Evolutionary conservation across 2,113 vertebrate species (phyloP).

Genomic region (Microtus oregoni): DNA sequence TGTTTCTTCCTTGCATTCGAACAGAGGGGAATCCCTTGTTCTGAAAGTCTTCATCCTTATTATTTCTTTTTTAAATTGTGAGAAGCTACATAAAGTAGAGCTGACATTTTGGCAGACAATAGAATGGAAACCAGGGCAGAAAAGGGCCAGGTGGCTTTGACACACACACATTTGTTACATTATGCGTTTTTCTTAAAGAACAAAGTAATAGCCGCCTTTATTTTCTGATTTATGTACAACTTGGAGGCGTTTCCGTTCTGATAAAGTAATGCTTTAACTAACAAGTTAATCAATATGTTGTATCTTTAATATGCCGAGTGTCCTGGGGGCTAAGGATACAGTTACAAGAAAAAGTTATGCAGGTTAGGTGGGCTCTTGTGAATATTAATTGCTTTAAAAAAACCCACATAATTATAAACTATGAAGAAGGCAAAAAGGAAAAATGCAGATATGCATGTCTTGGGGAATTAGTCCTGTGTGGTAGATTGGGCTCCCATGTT

Average conservation of each 20-base stretch:
- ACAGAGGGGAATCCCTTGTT: constrained; percentile 1
- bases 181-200: constrained; percentile 21
- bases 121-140: constrained; percentile 18
- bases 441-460: not conserved
- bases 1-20: constrained; percentile 28
- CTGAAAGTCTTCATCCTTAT: constrained; percentile 19
- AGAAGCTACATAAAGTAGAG: constrained; percentile 32
- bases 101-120: constrained; percentile 33
- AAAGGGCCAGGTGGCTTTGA: constrained; percentile 13
- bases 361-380: not conserved
- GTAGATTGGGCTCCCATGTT: not conserved
- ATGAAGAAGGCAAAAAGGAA: not conserved
- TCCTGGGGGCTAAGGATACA: not conserved
- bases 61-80: constrained; percentile 40
- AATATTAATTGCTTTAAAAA: not conserved
- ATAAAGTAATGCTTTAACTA: constrained; percentile 12
- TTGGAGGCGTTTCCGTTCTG: constrained; percentile 26
- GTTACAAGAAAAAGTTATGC: not conserved
- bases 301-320: not conserved
- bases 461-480: not conserved
- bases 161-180: not conserved
- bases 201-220: constrained; percentile 1
- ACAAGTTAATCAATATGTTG: constrained; percentile 20
- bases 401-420: not conserved
- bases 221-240: constrained; percentile 14